Evolutionary conservation across 2,113 vertebrate species (phyloP), one percentile per base, ranked within the genome.

Genomic region (Pseudonaja textilis): DNA sequence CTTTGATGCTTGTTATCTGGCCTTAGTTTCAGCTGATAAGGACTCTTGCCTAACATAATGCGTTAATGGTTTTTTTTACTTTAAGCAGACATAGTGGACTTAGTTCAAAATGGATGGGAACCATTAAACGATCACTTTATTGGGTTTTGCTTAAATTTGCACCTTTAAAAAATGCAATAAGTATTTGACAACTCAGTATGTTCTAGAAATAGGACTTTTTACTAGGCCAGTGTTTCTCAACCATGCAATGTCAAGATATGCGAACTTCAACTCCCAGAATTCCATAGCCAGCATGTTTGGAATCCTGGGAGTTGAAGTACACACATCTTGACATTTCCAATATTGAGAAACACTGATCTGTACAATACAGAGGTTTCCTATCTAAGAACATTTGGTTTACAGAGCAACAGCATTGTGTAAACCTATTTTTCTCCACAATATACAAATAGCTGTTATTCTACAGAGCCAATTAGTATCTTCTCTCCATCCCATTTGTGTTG

Each of bases 111-210:
- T 57, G 22, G 47, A 14, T 61, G 39, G 54, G 18, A 47, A 18
- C 86, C 91, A 89, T 22, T n/a, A 81, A 95, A 91, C 57, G 42
- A n/a, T 42, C 94, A 11, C 1, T 74, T 34, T 89, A 89, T 94
- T 59, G 20, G 1, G 10, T 87, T 92, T 25, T 50, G 88, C 69
- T 91, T 95, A 92, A 88, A 91, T 61, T 42, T 20, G 85, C 89
- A 94, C 16, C 69, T n/a, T 96, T 96, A 93, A 89, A 95, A 93
- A 90, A 87, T 89, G 69, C 55, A 94, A 56, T 74, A 87, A 85
- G 90, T 86, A 54, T 89, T 52, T 95, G 93, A 23, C 29, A 74
- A 42, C n/a, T 61, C 26, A 4, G 29, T 85, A 91, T 22, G 34
- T 88, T 39, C 54, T 93, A 45, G 47, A 1, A 2, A 20, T 18